These are phyloP conservation scores for Tiliqua scincoides DNA, from an alignment of 2,113 vertebrate species.

Conservation along the genomic window DNA sequence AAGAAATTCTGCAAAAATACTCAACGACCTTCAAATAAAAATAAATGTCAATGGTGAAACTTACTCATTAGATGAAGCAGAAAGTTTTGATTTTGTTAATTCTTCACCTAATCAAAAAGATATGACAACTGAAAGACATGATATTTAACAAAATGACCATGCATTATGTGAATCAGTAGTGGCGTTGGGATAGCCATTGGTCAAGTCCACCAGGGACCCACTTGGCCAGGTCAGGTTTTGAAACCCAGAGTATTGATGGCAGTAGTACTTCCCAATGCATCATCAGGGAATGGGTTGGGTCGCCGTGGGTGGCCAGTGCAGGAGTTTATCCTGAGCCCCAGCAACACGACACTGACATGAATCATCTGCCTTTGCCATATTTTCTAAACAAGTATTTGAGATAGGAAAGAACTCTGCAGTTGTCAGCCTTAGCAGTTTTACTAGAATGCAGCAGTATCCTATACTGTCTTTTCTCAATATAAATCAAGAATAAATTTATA, in stretches of 20 bases:
- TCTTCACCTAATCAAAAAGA: conserved; percentile 88
- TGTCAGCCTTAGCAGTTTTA: not conserved
- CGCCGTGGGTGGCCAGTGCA: no score
- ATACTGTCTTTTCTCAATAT: not conserved
- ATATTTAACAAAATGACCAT: conserved; percentile 27
- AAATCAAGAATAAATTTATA: no score
- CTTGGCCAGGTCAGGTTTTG: no score
- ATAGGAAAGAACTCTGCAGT: not conserved
- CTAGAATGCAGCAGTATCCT: not conserved
- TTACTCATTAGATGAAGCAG: conserved; percentile 86
- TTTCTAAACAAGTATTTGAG: conserved; percentile 5
- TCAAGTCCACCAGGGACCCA: no score
- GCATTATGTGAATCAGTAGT: not conserved
- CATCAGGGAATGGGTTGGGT: no score
- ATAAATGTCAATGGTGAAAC: conserved; percentile 64
- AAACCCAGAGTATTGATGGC: no score
- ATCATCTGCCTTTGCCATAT: not conserved
- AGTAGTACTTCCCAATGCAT: no score
- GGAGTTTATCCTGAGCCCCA: no score
- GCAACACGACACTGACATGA: not conserved
- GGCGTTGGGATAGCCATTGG: no score
- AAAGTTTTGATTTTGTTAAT: conserved; percentile 83
- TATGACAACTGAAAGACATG: conserved; percentile 31
- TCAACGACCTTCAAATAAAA: conserved; percentile 2
- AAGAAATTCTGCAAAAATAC: not conserved